These are phyloP conservation scores for Galbula dea DNA, from an alignment of 2,113 vertebrate genomes.

Conservation along the genomic window DNA sequence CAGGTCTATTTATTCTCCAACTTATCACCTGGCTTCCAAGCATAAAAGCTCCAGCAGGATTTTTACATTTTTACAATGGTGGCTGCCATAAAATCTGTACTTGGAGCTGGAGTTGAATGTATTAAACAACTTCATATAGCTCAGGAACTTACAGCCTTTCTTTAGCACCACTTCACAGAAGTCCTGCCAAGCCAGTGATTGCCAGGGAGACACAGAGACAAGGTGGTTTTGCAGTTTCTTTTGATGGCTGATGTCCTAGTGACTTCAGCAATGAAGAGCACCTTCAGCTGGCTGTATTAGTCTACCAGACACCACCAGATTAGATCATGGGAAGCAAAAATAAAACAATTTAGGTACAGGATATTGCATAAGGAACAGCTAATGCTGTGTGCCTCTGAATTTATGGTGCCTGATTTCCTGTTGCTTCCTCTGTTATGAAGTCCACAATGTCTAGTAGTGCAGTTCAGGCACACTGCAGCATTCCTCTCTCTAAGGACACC, in stretches of 20 bases:
- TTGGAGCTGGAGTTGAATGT: not conserved
- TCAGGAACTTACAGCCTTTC: not conserved
- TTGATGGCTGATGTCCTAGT: not conserved
- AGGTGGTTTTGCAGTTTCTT: not conserved
- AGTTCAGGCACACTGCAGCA: not conserved
- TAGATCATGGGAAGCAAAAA: slow-evolving; percentile 14
- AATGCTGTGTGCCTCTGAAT: not conserved
- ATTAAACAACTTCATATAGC: not conserved
- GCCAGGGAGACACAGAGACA: not conserved
- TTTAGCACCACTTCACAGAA: not conserved
- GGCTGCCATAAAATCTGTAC: not conserved
- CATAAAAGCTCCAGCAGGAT: not conserved
- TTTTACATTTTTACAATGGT: not conserved
- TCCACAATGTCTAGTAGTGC: not conserved
- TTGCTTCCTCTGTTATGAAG: not conserved
- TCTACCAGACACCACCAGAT: not conserved
- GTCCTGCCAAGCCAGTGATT: not conserved
- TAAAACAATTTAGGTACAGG: slow-evolving; percentile 30
- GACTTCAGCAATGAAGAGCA: not conserved
- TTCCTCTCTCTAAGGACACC: not conserved
- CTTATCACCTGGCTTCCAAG: not conserved
- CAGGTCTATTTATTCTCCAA: not conserved
- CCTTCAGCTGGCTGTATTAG: not conserved
- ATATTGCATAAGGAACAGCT: slow-evolving; percentile 27
- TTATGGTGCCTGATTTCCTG: slow-evolving; percentile 31